Base-by-base conservation (phyloP, 2,888 invertebrate species). In the Electrophaes corylata region DNA sequence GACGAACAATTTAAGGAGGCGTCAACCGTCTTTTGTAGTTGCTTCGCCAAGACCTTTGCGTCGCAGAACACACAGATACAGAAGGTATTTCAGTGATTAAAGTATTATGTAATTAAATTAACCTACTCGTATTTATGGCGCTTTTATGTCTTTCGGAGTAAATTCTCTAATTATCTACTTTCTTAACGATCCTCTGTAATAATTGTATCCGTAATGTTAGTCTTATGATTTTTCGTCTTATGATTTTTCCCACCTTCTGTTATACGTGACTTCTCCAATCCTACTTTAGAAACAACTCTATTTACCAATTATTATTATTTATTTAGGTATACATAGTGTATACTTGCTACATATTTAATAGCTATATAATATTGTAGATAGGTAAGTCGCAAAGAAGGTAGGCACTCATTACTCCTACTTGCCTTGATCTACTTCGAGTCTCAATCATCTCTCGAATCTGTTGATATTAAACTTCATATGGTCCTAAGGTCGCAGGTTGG, bases 11-110 rank as follows among this genome's bases (percentile, higher is more conserved):
- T 46, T 53, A 1, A 71, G 55, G 44, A 77, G 70, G 59, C 37
- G 57, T 26, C 50, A 66, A 43, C 69, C 75, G 0, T 64, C 68
- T 23, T 74, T 65, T 45, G 60, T 71, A 37, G 73, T 78, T 41
- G 62, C 64, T 8, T 63, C 68, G 18, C 72, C 70, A 29, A 70
- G 71, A 16, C 57, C 60, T 40, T 55, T 72, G 35, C 70, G 70
- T 51, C 78, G 78, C 51, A 78, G 70, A 60, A 72, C 70, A 60
- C 69, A 64, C 29, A 73, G 62, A 58, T 50, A 53, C 33, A 72
- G 65, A 67, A 78, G 78, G 77, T 78, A 70, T 51, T 57, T 54
- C 5, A 37, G 37, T 49, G 29, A 29, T 31, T 26, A 48, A 41
- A 37, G n/a, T 35, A 35, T 35, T 8, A 16, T 39, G 18, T 12